Evolutionary conservation across 2,113 vertebrate species (phyloP), one percentile per base, ranked within the genome.

Genomic region (Bambusicola thoracicus): DNA sequence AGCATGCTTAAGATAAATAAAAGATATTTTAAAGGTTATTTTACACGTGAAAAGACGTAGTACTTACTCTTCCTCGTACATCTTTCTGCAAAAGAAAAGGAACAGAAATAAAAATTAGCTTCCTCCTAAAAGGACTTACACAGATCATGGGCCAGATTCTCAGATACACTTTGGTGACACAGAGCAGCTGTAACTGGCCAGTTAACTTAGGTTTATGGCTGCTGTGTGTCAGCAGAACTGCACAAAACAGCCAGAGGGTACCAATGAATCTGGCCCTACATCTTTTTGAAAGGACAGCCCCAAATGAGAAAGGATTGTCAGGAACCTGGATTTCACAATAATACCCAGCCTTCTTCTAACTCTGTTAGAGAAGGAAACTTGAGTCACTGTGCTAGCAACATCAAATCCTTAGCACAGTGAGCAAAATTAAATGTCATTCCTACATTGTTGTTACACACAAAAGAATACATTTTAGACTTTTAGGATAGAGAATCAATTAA

Each of bases 61-160:
- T 98, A 99, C 99, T 99, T 98, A 99, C 99, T 99, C 98, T 96
- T 98, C 97, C 81, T 98, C 98, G 49, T 99, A 99, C 96, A 99
- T 98, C 97, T 98, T 98, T 97, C 99, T 99, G 97, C 89, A 97
- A 98, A 90, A 94, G 84, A 95, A 53, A 97, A 63, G 63, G 94
- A 95, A 94, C 90, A 55, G 94, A 95, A 89, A 51, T 29, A 44
- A 17, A 22, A 6, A 44, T 96, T 96, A 97, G 89, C 86, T 91
- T 67, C 27, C 5, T 73, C 56, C 48, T 62, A 29, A 62, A 77
- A 75, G 66, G 24, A 58, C 92, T 91, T 75, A 29, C 34, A 75
- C 53, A 29, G 58, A 91, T 69, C 69, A 84, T 13, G n/a, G 82
- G 61, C 55, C 78, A 88, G 65, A 81, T 84, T 90, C 76, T 83